Evolutionary conservation across 1,140 invertebrate genomes (phyloP).

Genomic region (Drosophila watanabei): DNA sequence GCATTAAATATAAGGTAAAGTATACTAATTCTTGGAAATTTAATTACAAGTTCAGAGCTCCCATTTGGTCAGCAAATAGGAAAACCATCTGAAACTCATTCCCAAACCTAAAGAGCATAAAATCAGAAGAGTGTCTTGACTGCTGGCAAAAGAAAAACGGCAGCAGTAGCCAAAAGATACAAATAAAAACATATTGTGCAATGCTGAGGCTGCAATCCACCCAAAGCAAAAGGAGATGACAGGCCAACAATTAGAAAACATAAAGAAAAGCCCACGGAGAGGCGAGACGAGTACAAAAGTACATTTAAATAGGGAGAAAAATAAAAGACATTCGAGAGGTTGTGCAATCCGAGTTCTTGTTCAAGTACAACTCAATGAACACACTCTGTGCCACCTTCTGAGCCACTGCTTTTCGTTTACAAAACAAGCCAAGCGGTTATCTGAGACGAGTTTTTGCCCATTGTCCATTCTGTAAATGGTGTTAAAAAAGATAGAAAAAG

Average conservation of each 20-base stretch:
- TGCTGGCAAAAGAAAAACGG: slow-evolving; percentile 8
- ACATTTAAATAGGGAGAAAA: slow-evolving; percentile 19
- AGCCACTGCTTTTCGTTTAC: slow-evolving; percentile 31
- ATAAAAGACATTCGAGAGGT: slow-evolving; percentile 28
- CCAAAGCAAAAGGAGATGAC: slow-evolving; percentile 31
- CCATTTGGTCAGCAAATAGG: slow-evolving; percentile 1
- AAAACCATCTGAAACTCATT: neutral
- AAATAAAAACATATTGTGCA: slow-evolving; percentile 1
- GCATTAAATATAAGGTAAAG: neutral
- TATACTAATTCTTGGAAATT: slow-evolving; percentile 5
- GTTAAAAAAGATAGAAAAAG: slow-evolving; percentile 50
- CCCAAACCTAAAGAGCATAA: slow-evolving; percentile 23
- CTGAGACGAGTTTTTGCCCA: slow-evolving; percentile 50
- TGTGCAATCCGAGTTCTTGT: slow-evolving; percentile 65
- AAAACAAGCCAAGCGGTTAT: slow-evolving; percentile 40
- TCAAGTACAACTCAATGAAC: slow-evolving; percentile 57
- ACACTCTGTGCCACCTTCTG: slow-evolving; percentile 21
- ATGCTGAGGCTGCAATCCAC: slow-evolving; percentile 1
- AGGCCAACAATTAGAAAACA: slow-evolving; percentile 50
- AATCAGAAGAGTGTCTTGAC: slow-evolving; percentile 9
- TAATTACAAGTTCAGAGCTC: neutral
- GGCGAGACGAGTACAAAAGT: slow-evolving; percentile 15
- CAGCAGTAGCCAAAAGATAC: neutral
- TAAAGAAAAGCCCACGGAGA: slow-evolving; percentile 7
- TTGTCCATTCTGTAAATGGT: slow-evolving; percentile 53